Base-by-base conservation (phyloP, 2,888 invertebrate species). In the Sussaba pulchella region DNA sequence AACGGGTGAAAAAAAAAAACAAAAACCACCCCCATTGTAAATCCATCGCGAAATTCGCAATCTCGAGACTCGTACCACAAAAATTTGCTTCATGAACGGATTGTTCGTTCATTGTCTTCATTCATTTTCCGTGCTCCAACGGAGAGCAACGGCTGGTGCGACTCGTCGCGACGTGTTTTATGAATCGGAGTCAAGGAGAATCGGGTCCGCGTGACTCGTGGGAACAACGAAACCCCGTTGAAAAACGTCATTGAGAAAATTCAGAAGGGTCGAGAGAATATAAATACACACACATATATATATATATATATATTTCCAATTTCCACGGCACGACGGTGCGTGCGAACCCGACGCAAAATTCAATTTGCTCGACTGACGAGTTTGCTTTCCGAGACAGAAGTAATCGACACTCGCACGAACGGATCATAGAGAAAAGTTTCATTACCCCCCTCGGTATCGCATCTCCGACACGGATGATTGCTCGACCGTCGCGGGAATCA, bases 281-380 rank as follows among this genome's bases (percentile, higher is more conserved):
- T 5, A 31, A 31, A 31, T 31, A 31, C 2, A 5, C 4, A 31
- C 2, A 31, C 2, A 31, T 31, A 31, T 5, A 31, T 31, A 31
- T 5, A 31, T 5, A 31, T 5, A 31, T 36, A 54, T 52, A n/a
- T 17, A 19, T 21, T 57, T 21, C 71, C 66, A 59, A 66, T 77
- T 77, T 64, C 36, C 64, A 66, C 64, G 66, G 66, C 19, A 66
- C 64, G 66, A 57, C 19, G 31, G 59, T 59, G 71, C 66, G 77
- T 77, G 77, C 70, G 71, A 77, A 77, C 6, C n/a, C n/a, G n/a
- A 71, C 71, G 70, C 45, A 57, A 71, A n/a, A 77, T 70, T 77
- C 71, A 59, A 77, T 77, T 77, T 5, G 19, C 39, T 50, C 71
- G 43, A 31, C 52, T 36, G 54, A 21, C 63, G 54, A 21, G n/a